Conservation (phyloP, 1,140 invertebrate species). For the Ceratina australensis region DNA sequence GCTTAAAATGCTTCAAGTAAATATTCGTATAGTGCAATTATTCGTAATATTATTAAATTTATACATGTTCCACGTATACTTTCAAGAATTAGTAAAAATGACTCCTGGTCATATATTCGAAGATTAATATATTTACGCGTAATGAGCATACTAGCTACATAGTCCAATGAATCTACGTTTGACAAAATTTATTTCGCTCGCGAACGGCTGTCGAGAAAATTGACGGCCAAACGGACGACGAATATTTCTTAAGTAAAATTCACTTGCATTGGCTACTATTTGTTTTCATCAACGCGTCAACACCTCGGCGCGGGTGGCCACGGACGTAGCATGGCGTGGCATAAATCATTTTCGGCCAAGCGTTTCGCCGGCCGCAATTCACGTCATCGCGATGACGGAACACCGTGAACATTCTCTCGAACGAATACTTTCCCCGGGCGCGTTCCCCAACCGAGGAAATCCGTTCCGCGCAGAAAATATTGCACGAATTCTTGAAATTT, state of each 20-base stretch:
- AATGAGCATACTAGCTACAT: no score
- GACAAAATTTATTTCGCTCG: no score
- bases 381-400: slow-evolving; percentile 64
- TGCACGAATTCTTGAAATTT: slow-evolving; percentile 29
- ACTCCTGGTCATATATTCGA: no score
- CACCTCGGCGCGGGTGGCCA: slow-evolving; percentile 26
- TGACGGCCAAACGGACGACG: not conserved
- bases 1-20: no score
- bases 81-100: no score
- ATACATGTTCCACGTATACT: no score
- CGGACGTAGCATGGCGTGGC: slow-evolving; percentile 36
- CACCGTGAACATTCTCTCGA: slow-evolving; percentile 40
- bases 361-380: slow-evolving; percentile 54
- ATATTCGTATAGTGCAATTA: no score
- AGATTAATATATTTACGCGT: no score
- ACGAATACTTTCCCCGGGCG: slow-evolving; percentile 1
- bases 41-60: no score
- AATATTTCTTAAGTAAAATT: slow-evolving; percentile 59
- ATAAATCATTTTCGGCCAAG: slow-evolving; percentile 61
- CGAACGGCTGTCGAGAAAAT: not conserved
- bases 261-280: slow-evolving; percentile 54
- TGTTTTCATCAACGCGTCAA: slow-evolving; percentile 58
- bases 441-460: slow-evolving; percentile 8
- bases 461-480: not conserved
- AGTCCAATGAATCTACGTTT: no score